These are phyloP conservation scores for Drosophila neonasuta DNA, from an alignment of 2,888 invertebrate genomes.

Conservation along the genomic window DNA sequence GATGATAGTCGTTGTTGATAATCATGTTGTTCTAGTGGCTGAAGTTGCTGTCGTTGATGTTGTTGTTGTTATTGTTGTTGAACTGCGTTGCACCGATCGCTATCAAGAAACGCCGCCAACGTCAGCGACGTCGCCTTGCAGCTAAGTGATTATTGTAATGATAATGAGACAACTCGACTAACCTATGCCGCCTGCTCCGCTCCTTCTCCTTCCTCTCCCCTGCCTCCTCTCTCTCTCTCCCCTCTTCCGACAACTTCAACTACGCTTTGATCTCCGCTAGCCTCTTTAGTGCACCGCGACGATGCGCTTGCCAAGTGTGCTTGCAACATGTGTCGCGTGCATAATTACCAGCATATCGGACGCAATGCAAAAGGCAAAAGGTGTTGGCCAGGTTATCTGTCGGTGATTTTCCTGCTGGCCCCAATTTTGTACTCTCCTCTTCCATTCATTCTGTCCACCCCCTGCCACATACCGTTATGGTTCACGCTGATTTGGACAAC, in stretches of 20 bases:
- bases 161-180: conserved; percentile 68
- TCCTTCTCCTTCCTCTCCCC: not conserved
- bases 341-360: conserved; percentile 59
- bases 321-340: conserved; percentile 73
- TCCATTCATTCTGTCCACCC: not conserved
- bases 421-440: not conserved
- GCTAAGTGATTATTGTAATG: conserved; percentile 72
- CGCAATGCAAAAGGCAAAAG: conserved; percentile 28
- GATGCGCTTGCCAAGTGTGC: conserved; percentile 36
- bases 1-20: conserved; percentile 33
- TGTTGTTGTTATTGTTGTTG: not conserved
- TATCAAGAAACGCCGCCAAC: conserved; percentile 63
- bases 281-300: conserved; percentile 7
- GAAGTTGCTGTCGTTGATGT: conserved; percentile 22
- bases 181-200: conserved; percentile 30
- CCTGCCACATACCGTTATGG: conserved; percentile 52
- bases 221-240: too few species aligned
- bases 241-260: too few species aligned
- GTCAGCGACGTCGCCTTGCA: conserved; percentile 39
- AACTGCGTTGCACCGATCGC: conserved; percentile 48
- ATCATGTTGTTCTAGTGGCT: conserved; percentile 32
- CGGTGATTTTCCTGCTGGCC: not conserved
- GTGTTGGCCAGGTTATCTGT: conserved; percentile 44
- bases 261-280: conserved; percentile 3
- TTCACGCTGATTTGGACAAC: conserved; percentile 69